These are phyloP conservation scores for Phoxinus phoxinus DNA, from an alignment of 2,113 vertebrate species.

Conservation along the genomic window DNA sequence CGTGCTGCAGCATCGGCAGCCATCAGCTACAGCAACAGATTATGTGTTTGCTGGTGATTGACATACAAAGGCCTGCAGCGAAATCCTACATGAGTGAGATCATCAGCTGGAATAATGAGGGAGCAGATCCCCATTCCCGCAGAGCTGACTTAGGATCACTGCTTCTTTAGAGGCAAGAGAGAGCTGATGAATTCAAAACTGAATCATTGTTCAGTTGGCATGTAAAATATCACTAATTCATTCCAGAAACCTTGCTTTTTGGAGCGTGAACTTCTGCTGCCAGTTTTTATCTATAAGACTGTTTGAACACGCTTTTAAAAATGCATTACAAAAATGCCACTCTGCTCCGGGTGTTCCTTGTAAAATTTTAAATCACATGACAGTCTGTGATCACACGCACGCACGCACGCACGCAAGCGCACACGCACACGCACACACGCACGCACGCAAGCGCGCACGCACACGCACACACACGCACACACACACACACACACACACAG, in stretches of 20 bases:
- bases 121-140: neutral
- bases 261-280: constrained; percentile 41
- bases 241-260: constrained; percentile 21
- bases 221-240: constrained; percentile 30
- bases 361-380: constrained; percentile 23
- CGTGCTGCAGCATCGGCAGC: neutral
- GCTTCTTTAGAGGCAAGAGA: neutral
- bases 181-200: constrained; percentile 24
- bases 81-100: constrained; percentile 20
- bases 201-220: constrained; percentile 44
- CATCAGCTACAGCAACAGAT: constrained; percentile 22
- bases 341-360: constrained; percentile 16
- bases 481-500: no score
- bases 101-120: constrained; percentile 3
- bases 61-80: constrained; percentile 9
- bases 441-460: no score
- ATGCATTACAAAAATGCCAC: constrained; percentile 41
- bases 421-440: neutral
- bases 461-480: no score
- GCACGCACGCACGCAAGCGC: neutral
- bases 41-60: neutral
- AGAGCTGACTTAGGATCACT: neutral
- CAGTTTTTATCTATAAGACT: constrained; percentile 30
- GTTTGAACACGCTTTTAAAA: constrained; percentile 41
- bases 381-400: neutral